These are phyloP conservation scores for Aplocera efformata DNA, from an alignment of 2,888 invertebrate genomes.

Conservation along the genomic window DNA sequence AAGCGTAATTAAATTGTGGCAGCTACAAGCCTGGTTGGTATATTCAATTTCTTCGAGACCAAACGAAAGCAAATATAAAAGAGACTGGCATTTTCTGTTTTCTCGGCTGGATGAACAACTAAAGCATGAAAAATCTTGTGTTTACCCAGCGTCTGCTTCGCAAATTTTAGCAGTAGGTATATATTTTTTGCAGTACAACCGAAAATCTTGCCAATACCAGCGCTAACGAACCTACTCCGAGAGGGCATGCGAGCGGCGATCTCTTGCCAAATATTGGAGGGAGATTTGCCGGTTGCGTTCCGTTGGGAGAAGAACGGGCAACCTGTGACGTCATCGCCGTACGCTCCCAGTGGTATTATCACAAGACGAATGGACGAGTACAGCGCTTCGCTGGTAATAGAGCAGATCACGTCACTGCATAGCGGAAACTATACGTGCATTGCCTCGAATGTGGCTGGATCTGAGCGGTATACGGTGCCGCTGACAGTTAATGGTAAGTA, in stretches of 20 bases:
- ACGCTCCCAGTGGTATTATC: conserved; percentile 70
- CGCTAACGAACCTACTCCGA: conserved; percentile 88
- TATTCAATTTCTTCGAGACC: conserved; percentile 1
- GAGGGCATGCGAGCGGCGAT: conserved; percentile 95
- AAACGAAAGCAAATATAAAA: conserved; percentile 7
- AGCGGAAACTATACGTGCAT: conserved; percentile 96
- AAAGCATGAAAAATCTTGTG: conserved; percentile 10
- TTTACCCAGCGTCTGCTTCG: conserved; percentile 6
- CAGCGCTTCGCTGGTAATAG: conserved; percentile 91
- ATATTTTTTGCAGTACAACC: conserved; percentile 84
- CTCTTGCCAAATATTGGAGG: conserved; percentile 94
- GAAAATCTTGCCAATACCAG: conserved; percentile 90
- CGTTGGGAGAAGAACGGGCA: conserved; percentile 95
- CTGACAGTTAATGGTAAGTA: conserved; percentile 88
- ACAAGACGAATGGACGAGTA: conserved; percentile 88
- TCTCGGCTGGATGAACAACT: conserved; percentile 7
- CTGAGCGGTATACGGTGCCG: conserved; percentile 88
- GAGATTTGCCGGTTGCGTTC: conserved; percentile 94
- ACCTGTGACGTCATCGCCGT: conserved; percentile 84
- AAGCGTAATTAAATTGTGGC: conserved; percentile 12
- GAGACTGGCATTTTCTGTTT: conserved; percentile 6
- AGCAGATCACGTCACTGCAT: conserved; percentile 90
- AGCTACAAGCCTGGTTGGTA: conserved; percentile 3
- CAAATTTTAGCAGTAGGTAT: conserved; percentile 14
- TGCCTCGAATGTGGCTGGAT: conserved; percentile 92